These are phyloP conservation scores for Semaprochilodus insignis DNA, from an alignment of 2,797 vertebrate genomes.

Conservation along the genomic window DNA sequence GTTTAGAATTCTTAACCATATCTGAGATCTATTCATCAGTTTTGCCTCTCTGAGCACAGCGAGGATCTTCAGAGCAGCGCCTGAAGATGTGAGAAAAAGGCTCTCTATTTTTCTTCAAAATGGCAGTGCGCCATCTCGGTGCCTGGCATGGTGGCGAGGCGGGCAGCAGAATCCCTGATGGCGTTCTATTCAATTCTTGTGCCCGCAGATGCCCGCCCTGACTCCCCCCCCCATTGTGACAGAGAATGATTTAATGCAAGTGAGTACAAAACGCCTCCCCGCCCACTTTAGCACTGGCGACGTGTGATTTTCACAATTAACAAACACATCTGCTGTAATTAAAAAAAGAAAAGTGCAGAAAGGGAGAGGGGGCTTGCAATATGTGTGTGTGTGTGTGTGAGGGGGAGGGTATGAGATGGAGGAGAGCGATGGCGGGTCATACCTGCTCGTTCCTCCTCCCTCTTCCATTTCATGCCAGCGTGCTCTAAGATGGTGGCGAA, in stretches of 20 bases:
- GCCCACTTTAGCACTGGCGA: constrained; percentile 53
- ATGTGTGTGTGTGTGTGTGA: constrained; percentile 38
- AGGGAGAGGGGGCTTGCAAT: constrained; percentile 14
- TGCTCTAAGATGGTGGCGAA: constrained; percentile 85
- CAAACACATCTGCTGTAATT: constrained; percentile 76
- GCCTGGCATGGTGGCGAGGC: constrained; percentile 62
- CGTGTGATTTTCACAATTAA: constrained; percentile 77
- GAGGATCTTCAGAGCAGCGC: constrained; percentile 21
- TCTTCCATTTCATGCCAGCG: constrained; percentile 83
- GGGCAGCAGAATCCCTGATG: constrained; percentile 74
- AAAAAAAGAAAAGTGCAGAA: constrained; percentile 58
- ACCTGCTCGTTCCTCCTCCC: constrained; percentile 75
- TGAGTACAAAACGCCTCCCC: constrained; percentile 66
- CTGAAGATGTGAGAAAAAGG: constrained; percentile 33
- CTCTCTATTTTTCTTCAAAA: constrained; percentile 67
- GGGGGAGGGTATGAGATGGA: constrained; percentile 46
- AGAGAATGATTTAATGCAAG: constrained; percentile 75
- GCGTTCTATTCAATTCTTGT: constrained; percentile 67
- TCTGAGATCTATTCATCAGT: constrained; percentile 25
- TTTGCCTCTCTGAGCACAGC: constrained; percentile 27
- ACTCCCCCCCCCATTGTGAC: constrained; percentile 73
- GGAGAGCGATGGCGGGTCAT: constrained; percentile 65
- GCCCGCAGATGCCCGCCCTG: constrained; percentile 78
- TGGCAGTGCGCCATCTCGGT: constrained; percentile 75
- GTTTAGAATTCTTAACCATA: neutral